Conservation (phyloP, 2,797 vertebrate genomes). For the Babyrousa celebensis region DNA sequence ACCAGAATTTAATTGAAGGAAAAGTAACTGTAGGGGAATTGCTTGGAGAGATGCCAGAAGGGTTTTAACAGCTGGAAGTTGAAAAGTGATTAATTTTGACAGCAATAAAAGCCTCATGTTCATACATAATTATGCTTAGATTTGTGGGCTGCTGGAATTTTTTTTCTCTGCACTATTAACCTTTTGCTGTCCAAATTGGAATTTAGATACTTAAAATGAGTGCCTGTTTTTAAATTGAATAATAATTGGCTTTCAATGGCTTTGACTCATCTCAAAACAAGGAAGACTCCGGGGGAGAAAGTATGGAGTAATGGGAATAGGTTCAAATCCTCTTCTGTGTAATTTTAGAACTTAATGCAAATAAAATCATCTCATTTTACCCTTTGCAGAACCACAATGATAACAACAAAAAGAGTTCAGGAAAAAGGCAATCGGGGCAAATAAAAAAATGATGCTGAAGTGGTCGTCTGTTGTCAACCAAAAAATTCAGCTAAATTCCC, state of each 20-base stretch:
- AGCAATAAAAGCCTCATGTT: conserved; percentile 92
- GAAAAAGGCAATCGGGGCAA: not conserved
- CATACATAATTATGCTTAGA: conserved; percentile 94
- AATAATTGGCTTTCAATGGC: conserved; percentile 45
- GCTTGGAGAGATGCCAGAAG: conserved; percentile 93
- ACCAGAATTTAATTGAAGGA: conserved; percentile 90
- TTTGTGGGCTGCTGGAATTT: conserved; percentile 89
- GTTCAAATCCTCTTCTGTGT: not conserved
- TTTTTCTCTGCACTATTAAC: conserved; percentile 89
- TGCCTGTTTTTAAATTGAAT: conserved; percentile 66
- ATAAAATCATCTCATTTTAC: conserved; percentile 7
- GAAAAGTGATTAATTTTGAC: conserved; percentile 95
- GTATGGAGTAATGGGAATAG: not conserved
- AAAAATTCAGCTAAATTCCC: not conserved
- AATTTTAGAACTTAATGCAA: conserved; percentile 60
- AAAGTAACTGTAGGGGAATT: conserved; percentile 90
- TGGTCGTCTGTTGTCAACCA: not conserved
- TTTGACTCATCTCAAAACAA: conserved; percentile 41
- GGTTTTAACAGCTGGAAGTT: conserved; percentile 95
- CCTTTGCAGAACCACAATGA: not conserved
- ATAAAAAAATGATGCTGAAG: not conserved
- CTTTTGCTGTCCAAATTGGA: conserved; percentile 88
- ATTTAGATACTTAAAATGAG: conserved; percentile 80
- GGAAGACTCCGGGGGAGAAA: not conserved
- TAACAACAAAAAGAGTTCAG: not conserved